Base-by-base conservation (phyloP, 1,140 invertebrate genomes). In the Leptinotarsa undecemlineata region DNA sequence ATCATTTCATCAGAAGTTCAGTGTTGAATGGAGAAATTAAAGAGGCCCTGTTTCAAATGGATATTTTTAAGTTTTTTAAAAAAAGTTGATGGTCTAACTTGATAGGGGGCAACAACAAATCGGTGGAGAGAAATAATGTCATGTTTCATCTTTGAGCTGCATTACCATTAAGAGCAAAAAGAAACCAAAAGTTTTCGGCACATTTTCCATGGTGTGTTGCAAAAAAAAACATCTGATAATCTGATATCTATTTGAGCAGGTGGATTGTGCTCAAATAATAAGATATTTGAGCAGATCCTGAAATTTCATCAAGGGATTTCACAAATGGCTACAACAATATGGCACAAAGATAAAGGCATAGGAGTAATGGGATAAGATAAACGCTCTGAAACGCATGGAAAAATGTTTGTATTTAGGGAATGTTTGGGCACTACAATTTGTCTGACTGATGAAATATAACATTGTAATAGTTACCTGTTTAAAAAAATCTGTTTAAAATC, bases 121-220 rank as follows among this genome's bases (percentile, higher is more conserved):
- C 1, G 74, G 77, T 64, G 76, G 78, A 26, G 69, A 75, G 33
- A 79, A 69, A 68, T 80, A 80, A 80, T 48, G 74, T 77, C 73
- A n/a, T 68, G 79, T 68, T 72, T 77, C 75, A 21, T 68, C 74
- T 80, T 73, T 73, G n/a, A 75, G 57, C 77, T 73, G 71, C 48
- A 70, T 73, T 68, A 76, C 71, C 76, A 78, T 77, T 79, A 76
- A 76, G 8, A 82, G 76, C 69, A 80, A 71, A n/a, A n/a, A n/a
- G n/a, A n/a, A n/a, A n/a, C n/a, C 81, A 80, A 83, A 85, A 17
- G 68, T 80, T 72, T 73, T 73, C 13, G 80, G 81, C 4, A 82
- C 74, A 76, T 82, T 77, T 77, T 76, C 81, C 72, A 84, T 77
- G 1, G 77, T 73, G 68, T 85, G 79, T 5, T 83, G 70, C 5